These are phyloP conservation scores for Anticlea derivata DNA, from an alignment of 2,888 invertebrate species.

Conservation along the genomic window DNA sequence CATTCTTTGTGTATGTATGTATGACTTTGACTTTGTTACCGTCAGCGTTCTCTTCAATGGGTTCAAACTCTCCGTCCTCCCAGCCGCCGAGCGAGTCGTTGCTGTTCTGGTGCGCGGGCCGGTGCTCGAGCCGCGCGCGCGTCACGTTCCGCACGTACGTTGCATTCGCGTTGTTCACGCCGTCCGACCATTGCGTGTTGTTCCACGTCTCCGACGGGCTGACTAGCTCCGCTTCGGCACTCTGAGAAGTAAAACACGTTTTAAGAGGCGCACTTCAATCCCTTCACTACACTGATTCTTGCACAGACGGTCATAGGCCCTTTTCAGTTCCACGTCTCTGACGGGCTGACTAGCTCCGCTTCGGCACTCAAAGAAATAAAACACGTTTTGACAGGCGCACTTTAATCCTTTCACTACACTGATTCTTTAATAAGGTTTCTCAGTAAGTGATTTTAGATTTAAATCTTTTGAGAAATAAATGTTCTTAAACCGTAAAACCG, in stretches of 20 bases:
- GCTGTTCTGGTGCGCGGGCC: conserved; percentile 73
- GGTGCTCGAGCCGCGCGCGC: conserved; percentile 45
- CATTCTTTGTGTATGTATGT: no score
- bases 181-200: conserved; percentile 72
- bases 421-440: no score
- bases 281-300: no score
- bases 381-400: neutral
- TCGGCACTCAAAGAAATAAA: conserved; percentile 64
- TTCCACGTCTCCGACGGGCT: conserved; percentile 86
- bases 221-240: conserved; percentile 79
- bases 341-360: conserved; percentile 84
- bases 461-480: no score
- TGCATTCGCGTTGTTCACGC: conserved; percentile 58
- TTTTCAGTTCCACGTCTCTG: conserved; percentile 86
- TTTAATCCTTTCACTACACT: no score
- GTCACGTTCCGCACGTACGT: conserved; percentile 57
- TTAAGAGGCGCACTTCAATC: neutral
- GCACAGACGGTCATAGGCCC: no score
- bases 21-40: conserved; percentile 54
- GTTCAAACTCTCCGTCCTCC: conserved; percentile 93
- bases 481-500: no score
- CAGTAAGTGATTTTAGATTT: no score
- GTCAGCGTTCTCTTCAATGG: conserved; percentile 87
- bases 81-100: conserved; percentile 85
- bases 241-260: conserved; percentile 50